These are phyloP conservation scores for Rhineura floridana DNA, from an alignment of 2,113 vertebrate species.

Conservation along the genomic window DNA sequence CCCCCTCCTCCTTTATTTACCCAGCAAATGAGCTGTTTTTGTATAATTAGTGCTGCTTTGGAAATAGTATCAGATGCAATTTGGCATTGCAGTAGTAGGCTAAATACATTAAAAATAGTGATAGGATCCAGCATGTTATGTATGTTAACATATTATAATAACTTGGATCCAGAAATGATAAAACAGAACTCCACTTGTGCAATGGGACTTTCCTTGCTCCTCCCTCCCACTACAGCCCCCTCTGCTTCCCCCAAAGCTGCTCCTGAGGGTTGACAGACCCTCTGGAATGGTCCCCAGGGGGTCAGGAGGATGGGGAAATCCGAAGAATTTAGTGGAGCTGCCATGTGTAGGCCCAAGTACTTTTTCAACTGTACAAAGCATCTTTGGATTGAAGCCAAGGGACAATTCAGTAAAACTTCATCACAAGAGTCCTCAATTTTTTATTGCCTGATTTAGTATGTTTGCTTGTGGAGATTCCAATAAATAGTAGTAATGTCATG, in stretches of 20 bases:
- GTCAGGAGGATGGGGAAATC: neutral
- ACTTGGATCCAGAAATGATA: neutral
- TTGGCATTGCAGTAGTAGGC: no score
- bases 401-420: neutral
- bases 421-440: constrained; percentile 5
- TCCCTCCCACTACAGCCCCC: neutral
- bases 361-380: neutral
- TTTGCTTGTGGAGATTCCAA: neutral
- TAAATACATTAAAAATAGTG: neutral
- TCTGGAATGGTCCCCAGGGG: neutral
- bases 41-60: no score
- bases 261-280: neutral
- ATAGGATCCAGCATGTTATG: neutral
- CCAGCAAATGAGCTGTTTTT: no score
- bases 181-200: neutral
- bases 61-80: no score
- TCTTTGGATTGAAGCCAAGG: no score
- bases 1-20: neutral
- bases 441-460: neutral
- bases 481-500: neutral
- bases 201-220: neutral
- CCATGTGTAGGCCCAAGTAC: neutral
- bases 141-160: neutral
- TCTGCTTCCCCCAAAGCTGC: neutral
- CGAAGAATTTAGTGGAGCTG: neutral